These are phyloP conservation scores for Callospermophilus lateralis DNA, from an alignment of 2,113 vertebrate species.

Conservation along the genomic window DNA sequence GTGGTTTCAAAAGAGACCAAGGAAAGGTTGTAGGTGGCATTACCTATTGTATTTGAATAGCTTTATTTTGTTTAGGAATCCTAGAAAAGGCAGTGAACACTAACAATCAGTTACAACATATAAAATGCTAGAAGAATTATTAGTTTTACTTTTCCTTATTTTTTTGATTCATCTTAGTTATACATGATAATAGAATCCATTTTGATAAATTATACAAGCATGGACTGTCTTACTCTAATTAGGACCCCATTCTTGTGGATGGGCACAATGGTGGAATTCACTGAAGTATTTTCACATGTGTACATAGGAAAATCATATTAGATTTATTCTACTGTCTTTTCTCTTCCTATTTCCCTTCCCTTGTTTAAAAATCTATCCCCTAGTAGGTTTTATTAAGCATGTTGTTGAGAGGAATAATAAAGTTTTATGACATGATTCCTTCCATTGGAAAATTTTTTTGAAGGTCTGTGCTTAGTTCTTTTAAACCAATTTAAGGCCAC, in stretches of 20 bases:
- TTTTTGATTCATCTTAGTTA: too few species aligned
- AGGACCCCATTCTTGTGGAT: too few species aligned
- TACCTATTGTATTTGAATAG: background rate
- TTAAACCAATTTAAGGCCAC: background rate
- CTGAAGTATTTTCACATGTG: too few species aligned
- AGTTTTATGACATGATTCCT: background rate
- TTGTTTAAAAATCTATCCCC: background rate
- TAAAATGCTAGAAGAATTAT: background rate
- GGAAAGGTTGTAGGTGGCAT: background rate
- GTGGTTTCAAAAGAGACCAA: background rate
- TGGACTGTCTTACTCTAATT: too few species aligned
- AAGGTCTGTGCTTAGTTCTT: background rate
- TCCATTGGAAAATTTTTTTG: background rate
- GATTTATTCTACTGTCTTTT: too few species aligned
- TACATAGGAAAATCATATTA: too few species aligned
- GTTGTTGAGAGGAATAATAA: background rate
- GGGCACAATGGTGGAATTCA: too few species aligned
- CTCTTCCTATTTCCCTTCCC: too few species aligned
- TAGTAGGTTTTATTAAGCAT: background rate
- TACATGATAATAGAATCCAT: too few species aligned
- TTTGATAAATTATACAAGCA: too few species aligned
- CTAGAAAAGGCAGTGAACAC: background rate
- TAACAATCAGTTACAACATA: background rate
- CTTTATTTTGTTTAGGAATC: background rate
- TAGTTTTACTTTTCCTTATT: too few species aligned